Evolutionary conservation across 2,797 vertebrate genomes (phyloP).

Genomic region (Pipistrellus kuhlii): DNA sequence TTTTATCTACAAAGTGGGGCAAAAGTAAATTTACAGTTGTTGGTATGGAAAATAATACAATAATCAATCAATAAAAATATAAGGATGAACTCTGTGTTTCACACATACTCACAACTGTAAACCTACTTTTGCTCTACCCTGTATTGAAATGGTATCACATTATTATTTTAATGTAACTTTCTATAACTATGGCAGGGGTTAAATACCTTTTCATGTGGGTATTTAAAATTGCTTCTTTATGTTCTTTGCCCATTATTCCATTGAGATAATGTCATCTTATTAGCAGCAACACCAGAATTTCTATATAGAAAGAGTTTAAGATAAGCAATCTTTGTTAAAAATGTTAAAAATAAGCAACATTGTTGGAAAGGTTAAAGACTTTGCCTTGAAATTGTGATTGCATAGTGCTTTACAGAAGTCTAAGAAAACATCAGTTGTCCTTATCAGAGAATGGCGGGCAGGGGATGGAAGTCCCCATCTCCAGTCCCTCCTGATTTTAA

Average conservation of each 20-base stretch:
- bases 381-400: constrained; percentile 28
- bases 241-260: constrained; percentile 5
- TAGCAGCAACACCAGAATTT: not conserved
- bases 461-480: not conserved
- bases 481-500: not conserved
- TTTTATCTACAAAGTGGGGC: not conserved
- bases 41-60: too few relatives aligned
- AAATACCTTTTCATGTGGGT: not conserved
- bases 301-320: not conserved
- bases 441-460: not conserved
- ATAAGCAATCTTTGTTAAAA: not conserved
- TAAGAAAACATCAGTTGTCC: not conserved
- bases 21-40: too few relatives aligned
- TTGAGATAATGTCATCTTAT: not conserved
- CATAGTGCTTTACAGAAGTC: not conserved
- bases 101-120: too few relatives aligned
- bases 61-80: too few relatives aligned
- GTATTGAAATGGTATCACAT: not conserved
- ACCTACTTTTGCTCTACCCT: too few relatives aligned
- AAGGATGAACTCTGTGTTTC: too few relatives aligned
- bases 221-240: not conserved
- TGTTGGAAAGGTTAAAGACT: constrained; percentile 3
- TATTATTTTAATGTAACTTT: constrained; percentile 32
- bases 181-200: not conserved
- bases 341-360: not conserved